Percentiles rank a stretch among this genome's conserved stretches.
Conservation (phyloP, 2,797 vertebrate genomes). For the Hemibagrus guttatus region DNA sequence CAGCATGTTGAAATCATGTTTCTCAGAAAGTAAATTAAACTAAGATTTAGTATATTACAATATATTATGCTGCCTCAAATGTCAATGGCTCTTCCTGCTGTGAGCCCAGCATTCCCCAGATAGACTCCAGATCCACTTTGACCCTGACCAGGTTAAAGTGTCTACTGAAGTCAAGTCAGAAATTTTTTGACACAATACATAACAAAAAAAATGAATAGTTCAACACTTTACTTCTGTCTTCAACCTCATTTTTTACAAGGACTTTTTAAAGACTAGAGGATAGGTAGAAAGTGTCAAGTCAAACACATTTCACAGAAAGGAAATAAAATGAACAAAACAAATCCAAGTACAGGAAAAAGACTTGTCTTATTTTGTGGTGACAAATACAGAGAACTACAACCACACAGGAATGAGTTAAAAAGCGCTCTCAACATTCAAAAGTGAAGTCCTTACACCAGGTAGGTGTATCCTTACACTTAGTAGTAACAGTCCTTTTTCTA, state of each 20-base stretch:
- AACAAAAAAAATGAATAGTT: constrained; percentile 45
- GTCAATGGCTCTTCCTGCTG: not conserved
- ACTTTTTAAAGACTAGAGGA: constrained; percentile 65
- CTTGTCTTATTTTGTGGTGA: constrained; percentile 45
- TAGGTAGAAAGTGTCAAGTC: constrained; percentile 47
- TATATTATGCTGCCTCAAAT: not conserved
- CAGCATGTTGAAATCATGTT: not conserved
- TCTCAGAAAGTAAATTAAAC: not conserved
- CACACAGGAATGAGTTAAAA: constrained; percentile 56
- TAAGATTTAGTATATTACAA: not conserved
- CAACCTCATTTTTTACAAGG: constrained; percentile 62
- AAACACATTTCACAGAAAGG: constrained; percentile 54
- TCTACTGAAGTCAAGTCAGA: not conserved
- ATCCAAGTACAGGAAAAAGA: constrained; percentile 20
- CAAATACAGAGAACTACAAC: constrained; percentile 53
- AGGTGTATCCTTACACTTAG: too few relatives aligned
- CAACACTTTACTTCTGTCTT: constrained; percentile 65
- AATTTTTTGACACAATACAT: not conserved
- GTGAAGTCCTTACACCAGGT: not conserved
- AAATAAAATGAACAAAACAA: constrained; percentile 42
- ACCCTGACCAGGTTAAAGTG: not conserved
- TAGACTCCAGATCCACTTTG: not conserved
- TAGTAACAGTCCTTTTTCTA: constrained; percentile 26
- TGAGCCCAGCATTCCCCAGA: not conserved
- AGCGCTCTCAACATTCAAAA: constrained; percentile 64